phyloP scores from a whole-genome alignment of 2,797 vertebrate species.

The Poeciliopsis turneri region DNA sequence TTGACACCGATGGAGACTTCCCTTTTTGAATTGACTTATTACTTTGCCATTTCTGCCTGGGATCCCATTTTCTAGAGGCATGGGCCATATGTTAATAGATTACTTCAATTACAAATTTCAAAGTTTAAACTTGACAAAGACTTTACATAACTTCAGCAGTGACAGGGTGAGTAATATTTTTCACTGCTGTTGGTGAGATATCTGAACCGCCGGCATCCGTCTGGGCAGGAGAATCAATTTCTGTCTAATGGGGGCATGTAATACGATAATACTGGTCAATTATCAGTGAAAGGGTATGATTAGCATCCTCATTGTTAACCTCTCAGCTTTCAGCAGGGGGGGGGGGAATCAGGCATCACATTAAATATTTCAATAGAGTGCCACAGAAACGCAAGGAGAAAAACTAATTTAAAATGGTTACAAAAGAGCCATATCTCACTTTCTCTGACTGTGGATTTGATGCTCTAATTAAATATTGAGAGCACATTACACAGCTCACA shows the following conservation, averaged over 20 bases:
- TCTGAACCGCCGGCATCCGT: conserved; percentile 46
- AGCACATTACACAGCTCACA: conserved; percentile 27
- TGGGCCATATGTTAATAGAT: conserved; percentile 65
- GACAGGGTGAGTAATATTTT: conserved; percentile 44
- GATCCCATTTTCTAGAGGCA: conserved; percentile 67
- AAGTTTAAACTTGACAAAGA: conserved; percentile 63
- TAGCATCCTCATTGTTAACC: conserved; percentile 59
- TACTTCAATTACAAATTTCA: conserved; percentile 73
- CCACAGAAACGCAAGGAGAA: conserved; percentile 28
- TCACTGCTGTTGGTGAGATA: conserved; percentile 43
- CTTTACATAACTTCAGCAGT: conserved; percentile 58
- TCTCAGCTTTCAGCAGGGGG: conserved; percentile 52
- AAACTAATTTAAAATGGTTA: conserved; percentile 33
- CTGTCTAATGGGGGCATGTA: conserved; percentile 60
- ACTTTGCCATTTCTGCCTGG: conserved; percentile 74
- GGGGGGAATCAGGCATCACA: conserved; percentile 18
- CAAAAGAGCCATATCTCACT: conserved; percentile 30
- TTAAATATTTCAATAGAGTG: conserved; percentile 41
- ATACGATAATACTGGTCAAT: conserved; percentile 69
- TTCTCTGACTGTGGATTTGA: conserved; percentile 32
- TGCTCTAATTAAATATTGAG: conserved; percentile 42
- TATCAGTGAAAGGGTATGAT: conserved; percentile 61
- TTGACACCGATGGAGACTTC: conserved; percentile 66
- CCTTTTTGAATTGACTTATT: conserved; percentile 71
- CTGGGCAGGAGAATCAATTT: conserved; percentile 64